Base-by-base conservation (phyloP, 2,113 vertebrate species). In the Archilochus colubris region DNA sequence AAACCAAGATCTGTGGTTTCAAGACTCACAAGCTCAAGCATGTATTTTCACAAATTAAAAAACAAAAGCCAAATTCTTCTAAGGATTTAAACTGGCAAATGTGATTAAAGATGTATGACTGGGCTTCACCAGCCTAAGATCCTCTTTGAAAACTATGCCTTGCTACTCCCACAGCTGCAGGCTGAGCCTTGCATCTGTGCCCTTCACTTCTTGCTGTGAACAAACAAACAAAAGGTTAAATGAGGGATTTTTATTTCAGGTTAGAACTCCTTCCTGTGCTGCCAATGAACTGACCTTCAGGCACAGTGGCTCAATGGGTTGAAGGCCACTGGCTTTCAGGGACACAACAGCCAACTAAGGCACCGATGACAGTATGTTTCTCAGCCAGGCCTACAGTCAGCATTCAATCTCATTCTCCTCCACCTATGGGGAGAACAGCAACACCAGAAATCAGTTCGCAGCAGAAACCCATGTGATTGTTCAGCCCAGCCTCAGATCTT, bases 391-490 rank as follows among this genome's bases (percentile, higher is more conserved):
- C 99, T 98, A 98, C 93, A 97, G 97, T 96, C 97, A 97, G 94
- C 98, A 98, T 97, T 97, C 97, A 98, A 97, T 97, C 96, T 98
- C 97, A 97, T 98, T 98, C 97, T 98, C 98, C 97, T 97, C 97
- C 98, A 98, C 98, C 98, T 98, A 96, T 93, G 98, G 97, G 95
- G 96, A 98, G 97, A 98, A 99, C 98, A 99, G 99, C 95, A 97
- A 99, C 98, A 99, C 98, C 99, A 99, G 97, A 99, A 98, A 98
- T 99, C 98, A 99, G 98, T 98, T 98, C 95, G 97, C 96, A 97
- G 95, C 97, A 96, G 96, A 97, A 91, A 91, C 96, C 98, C 99
- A 98, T 96, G 97, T 94, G 98, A 98, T 98, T 93, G 96, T 98
- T 98, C 98, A 99, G 98, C 96, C 90, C 97, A 97, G 98, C 98